Base-by-base conservation (phyloP, 2,888 invertebrate species). In the Caenorhabditis zanzibari region DNA sequence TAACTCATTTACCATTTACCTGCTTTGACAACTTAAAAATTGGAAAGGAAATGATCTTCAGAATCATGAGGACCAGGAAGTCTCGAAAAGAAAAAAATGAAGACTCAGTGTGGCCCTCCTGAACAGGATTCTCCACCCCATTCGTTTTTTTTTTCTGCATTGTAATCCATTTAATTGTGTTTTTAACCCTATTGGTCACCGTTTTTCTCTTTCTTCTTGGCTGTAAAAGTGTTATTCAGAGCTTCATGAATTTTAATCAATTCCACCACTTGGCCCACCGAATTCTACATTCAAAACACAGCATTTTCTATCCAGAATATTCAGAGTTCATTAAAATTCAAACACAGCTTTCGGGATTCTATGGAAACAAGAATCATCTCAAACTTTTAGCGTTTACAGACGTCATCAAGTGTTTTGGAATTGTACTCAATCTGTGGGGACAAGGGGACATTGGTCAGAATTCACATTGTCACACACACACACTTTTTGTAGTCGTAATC, bases 241-340 rank as follows among this genome's bases (percentile, higher is more conserved):
- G 24, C 44, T 47, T 64, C 64, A 47, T 64, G 64, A 64, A 64
- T 64, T 64, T 47, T 64, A 64, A 64, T 64, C 44, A 28, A 19
- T 64, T 41, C 41, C 26, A 19, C 2, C 38, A 61, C 14, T 61
- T 61, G 41, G 24, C 22, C 24, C 6, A 26, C n/a, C 32, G 58
- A 35, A 59, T 59, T 35, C 19, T 16, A 61, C 24, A 24, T 61
- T 24, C 61, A 41, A 41, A 61, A 61, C 61, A 61, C 61, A 61
- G 24, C 35, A 63, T 28, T 22, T 22, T 22, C 28, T 6, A 64
- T 28, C 10, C 1, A 7, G 16, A 44, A 28, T 28, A 47, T 64
- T 64, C 12, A 9, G 12, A 49, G 49, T 24, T 16, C 63, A 28
- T 47, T 47, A 19, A 47, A 28, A n/a, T 49, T 47, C 26, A 47